Evolutionary conservation across 1,140 invertebrate genomes (phyloP).

Genomic region (Rhynchophorus ferrugineus): DNA sequence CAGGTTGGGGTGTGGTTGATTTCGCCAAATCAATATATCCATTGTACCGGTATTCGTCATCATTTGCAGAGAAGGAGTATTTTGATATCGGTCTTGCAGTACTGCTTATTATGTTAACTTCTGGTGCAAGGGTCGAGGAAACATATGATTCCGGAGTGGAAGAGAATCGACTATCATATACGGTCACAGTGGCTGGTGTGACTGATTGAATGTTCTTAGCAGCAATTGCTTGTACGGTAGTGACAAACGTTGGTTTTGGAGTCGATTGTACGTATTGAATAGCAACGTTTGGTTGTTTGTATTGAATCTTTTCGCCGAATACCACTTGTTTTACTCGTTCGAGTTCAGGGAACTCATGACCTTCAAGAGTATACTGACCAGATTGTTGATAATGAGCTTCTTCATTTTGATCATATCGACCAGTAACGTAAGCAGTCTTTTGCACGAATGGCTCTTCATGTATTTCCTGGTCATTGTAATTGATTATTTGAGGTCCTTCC

Average conservation of each 20-base stretch:
- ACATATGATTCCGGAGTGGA: constrained; percentile 15
- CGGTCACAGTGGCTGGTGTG: constrained; percentile 15
- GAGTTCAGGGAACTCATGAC: neutral
- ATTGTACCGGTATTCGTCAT: constrained; percentile 22
- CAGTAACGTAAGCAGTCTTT: constrained; percentile 46
- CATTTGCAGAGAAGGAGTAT: constrained; percentile 26
- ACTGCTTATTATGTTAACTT: constrained; percentile 2
- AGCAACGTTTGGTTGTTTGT: neutral
- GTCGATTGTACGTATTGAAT: constrained; percentile 26
- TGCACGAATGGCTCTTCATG: constrained; percentile 44
- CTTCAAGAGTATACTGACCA: neutral
- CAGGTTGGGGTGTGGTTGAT: constrained; percentile 9
- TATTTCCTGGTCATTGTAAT: constrained; percentile 26
- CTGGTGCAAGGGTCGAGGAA: neutral
- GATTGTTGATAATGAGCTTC: constrained; percentile 13
- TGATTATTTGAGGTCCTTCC: constrained; percentile 32
- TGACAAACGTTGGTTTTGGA: constrained; percentile 30
- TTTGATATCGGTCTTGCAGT: constrained; percentile 26
- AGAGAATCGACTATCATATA: constrained; percentile 26
- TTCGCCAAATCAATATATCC: constrained; percentile 1
- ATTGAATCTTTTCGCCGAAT: neutral
- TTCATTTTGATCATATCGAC: constrained; percentile 21
- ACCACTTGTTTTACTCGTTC: neutral
- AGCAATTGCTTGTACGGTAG: constrained; percentile 24
- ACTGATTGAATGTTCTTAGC: constrained; percentile 15